phyloP scores from a whole-genome alignment of 2,797 vertebrate species.

The Gadopsis bispinosus region DNA sequence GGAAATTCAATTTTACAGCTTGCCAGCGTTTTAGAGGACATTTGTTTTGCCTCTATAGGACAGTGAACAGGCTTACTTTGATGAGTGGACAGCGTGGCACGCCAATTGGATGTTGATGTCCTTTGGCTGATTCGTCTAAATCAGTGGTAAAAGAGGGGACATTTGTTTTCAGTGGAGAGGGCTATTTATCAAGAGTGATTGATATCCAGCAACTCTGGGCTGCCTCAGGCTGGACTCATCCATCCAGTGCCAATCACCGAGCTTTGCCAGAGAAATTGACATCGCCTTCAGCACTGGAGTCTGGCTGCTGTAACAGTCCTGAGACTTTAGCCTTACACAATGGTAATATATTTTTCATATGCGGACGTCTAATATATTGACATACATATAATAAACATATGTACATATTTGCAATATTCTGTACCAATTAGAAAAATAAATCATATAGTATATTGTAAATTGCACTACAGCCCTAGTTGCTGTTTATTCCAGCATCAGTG shows the following conservation, averaged over 20 bases:
- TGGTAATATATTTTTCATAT: constrained; percentile 16
- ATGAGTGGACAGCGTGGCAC: constrained; percentile 55
- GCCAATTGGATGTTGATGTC: constrained; percentile 70
- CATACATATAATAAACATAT: neutral
- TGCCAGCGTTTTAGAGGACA: constrained; percentile 40
- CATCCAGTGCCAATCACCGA: constrained; percentile 74
- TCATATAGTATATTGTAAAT: neutral
- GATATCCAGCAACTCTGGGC: constrained; percentile 73
- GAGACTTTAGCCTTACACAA: constrained; percentile 6
- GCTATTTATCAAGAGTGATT: constrained; percentile 80
- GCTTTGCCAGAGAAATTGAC: constrained; percentile 67
- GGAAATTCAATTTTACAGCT: constrained; percentile 37
- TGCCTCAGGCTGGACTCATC: constrained; percentile 71
- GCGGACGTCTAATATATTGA: neutral
- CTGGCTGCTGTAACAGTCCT: constrained; percentile 26
- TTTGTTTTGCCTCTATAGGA: constrained; percentile 61
- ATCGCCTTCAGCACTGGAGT: constrained; percentile 41
- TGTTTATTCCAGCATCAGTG: neutral
- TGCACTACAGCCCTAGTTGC: neutral
- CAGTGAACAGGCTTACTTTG: constrained; percentile 69
- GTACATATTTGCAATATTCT: neutral
- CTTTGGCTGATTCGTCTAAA: constrained; percentile 78
- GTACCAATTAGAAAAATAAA: neutral
- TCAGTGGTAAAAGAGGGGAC: constrained; percentile 73
- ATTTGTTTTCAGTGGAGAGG: constrained; percentile 74